Evolutionary conservation across 1,140 invertebrate species (phyloP).

Genomic region (Daktulosphaira vitifoliae): DNA sequence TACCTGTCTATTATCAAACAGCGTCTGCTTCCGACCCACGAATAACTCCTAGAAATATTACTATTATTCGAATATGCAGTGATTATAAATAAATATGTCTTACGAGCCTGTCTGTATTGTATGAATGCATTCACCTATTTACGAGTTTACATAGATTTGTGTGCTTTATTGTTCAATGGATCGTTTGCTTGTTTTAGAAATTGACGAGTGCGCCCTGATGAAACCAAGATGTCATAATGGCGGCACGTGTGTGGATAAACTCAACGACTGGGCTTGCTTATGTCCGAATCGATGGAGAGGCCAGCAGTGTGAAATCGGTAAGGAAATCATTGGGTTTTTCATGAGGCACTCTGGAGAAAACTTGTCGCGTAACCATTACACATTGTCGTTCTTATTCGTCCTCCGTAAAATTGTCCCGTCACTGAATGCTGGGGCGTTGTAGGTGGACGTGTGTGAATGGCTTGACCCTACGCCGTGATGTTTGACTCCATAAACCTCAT

Average conservation of each 20-base stretch:
- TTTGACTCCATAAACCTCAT: too few relatives aligned
- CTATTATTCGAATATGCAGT: too few relatives aligned
- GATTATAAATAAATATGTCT: too few relatives aligned
- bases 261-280: conserved; percentile 69
- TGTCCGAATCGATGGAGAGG: conserved; percentile 62
- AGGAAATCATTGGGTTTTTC: conserved; percentile 40
- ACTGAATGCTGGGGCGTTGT: too few relatives aligned
- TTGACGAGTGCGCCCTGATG: conserved; percentile 54
- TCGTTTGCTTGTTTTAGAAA: conserved; percentile 45
- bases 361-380: not conserved
- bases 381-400: not conserved
- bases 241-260: conserved; percentile 61
- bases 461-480: too few relatives aligned
- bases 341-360: not conserved
- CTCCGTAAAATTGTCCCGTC: not conserved
- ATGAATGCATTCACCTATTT: too few relatives aligned
- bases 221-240: conserved; percentile 59
- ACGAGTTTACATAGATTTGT: too few relatives aligned
- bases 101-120: too few relatives aligned
- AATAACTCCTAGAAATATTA: too few relatives aligned
- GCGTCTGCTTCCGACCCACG: too few relatives aligned
- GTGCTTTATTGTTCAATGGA: not conserved
- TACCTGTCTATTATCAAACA: too few relatives aligned
- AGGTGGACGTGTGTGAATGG: too few relatives aligned
- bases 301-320: conserved; percentile 55